phyloP scores from a whole-genome alignment of 2,888 invertebrate species.

The Conomelus anceps region DNA sequence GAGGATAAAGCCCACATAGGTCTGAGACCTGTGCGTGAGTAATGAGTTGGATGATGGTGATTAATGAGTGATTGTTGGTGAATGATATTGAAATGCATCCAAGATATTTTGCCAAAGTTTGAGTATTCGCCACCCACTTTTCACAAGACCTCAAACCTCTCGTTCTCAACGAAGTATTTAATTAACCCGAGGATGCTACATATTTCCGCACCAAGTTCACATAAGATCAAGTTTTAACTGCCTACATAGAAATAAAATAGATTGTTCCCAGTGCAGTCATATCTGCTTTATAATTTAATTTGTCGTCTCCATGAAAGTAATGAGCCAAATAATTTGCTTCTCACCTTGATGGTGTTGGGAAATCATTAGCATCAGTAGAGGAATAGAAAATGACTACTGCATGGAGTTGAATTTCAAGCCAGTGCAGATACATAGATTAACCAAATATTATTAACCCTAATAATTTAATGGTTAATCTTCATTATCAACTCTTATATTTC shows the following conservation, averaged over 20 bases:
- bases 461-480: too few species aligned
- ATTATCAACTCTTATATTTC: too few species aligned
- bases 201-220: neutral
- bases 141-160: neutral
- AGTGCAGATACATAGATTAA: too few species aligned
- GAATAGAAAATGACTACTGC: neutral
- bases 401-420: neutral
- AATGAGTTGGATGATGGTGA: too few species aligned
- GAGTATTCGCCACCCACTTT: neutral
- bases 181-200: neutral
- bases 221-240: neutral
- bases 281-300: neutral
- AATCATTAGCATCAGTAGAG: neutral
- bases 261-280: neutral
- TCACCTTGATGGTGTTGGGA: neutral
- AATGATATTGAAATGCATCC: too few species aligned
- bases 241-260: neutral
- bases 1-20: too few species aligned
- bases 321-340: neutral
- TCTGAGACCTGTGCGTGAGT: too few species aligned
- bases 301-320: neutral
- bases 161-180: neutral
- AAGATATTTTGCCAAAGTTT: neutral
- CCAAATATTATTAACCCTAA: too few species aligned
- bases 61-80: too few species aligned